Percentiles rank a stretch among this genome's conserved stretches.
Conservation (phyloP, 2,113 vertebrate genomes). For the Clarias macrocephalus region DNA sequence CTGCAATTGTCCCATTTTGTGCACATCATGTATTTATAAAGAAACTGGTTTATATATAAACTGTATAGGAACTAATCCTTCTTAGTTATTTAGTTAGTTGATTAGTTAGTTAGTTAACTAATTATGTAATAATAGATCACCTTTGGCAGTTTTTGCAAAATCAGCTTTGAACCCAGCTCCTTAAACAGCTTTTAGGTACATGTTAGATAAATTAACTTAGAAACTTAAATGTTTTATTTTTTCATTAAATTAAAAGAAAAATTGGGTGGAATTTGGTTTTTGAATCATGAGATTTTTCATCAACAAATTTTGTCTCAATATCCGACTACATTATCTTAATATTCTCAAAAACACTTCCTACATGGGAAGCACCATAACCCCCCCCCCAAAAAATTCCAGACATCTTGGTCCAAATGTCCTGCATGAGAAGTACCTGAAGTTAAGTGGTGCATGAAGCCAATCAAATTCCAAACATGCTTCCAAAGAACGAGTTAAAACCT, state of each 20-base stretch:
- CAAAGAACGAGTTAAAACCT: conserved; percentile 23
- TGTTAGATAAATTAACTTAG: neutral
- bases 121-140: neutral
- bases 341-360: neutral
- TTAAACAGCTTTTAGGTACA: neutral
- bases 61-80: no score
- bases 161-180: neutral
- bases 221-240: neutral
- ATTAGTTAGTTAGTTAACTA: neutral
- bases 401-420: no score
- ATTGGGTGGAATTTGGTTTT: neutral
- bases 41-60: neutral
- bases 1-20: no score
- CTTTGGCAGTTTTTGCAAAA: neutral
- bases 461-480: conserved; percentile 21
- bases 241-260: neutral
- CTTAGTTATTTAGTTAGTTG: neutral
- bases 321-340: neutral
- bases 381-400: no score
- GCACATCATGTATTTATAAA: neutral
- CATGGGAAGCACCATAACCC: neutral
- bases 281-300: neutral
- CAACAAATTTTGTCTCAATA: neutral
- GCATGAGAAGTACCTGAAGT: neutral
- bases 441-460: neutral